Conservation (phyloP, 2,113 vertebrate genomes). For the Dicerorhinus sumatrensis region DNA sequence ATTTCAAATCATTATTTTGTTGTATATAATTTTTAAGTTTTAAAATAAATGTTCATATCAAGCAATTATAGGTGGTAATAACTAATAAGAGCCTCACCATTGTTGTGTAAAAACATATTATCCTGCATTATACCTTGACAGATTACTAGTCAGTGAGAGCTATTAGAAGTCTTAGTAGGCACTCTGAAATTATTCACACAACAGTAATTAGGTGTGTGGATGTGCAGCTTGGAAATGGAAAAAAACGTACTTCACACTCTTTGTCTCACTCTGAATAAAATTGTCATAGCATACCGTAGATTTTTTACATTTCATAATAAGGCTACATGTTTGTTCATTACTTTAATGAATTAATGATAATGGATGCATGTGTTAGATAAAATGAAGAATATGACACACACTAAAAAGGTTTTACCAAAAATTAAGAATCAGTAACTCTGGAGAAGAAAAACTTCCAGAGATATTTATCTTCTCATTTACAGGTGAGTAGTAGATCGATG, state of each 20-base stretch:
- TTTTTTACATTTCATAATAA: conserved; percentile 24
- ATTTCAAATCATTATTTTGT: conserved; percentile 70
- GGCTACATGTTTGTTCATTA: conserved; percentile 43
- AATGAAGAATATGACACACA: not conserved
- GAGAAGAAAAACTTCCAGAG: not conserved
- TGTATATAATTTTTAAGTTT: conserved; percentile 72
- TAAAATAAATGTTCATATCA: conserved; percentile 72
- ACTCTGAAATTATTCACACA: conserved; percentile 71
- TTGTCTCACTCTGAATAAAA: conserved; percentile 65
- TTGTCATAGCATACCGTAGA: not conserved
- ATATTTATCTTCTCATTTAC: not conserved
- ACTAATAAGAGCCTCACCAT: conserved; percentile 71
- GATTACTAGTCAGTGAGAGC: conserved; percentile 59
- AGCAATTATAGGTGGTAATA: conserved; percentile 76
- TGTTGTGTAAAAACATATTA: conserved; percentile 75
- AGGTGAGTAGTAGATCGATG: not conserved
- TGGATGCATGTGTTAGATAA: not conserved
- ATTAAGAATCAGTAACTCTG: not conserved
- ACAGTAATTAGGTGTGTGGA: conserved; percentile 63
- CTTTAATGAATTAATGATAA: conserved; percentile 60
- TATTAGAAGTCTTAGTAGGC: conserved; percentile 61
- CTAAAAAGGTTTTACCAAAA: conserved; percentile 15
- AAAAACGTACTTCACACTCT: conserved; percentile 43
- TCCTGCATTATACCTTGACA: conserved; percentile 62
- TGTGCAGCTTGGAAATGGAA: conserved; percentile 55